Conservation (phyloP, 2,888 invertebrate species). For the Bombylius discolor region DNA sequence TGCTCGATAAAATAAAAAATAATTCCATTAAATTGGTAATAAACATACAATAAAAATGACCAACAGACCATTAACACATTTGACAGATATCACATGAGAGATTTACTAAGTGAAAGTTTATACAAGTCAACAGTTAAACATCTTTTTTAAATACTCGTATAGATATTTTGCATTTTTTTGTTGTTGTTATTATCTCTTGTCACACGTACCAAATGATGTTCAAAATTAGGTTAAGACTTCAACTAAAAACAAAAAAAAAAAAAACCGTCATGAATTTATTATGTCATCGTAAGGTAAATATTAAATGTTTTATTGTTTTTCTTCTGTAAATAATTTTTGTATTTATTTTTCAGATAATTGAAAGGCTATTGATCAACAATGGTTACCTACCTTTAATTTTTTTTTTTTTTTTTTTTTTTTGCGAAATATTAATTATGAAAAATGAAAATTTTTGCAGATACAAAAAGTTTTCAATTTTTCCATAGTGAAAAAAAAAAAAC, state of each 20-base stretch:
- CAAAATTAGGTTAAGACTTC: background rate
- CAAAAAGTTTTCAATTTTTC: too few relatives aligned
- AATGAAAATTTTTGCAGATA: too few relatives aligned
- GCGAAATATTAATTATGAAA: too few relatives aligned
- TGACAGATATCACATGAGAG: slow-evolving; percentile 6
- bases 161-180: background rate
- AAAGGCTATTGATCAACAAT: too few relatives aligned
- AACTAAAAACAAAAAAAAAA: background rate
- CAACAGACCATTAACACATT: slow-evolving; percentile 8
- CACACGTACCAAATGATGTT: background rate
- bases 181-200: background rate
- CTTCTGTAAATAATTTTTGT: too few relatives aligned
- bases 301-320: too few relatives aligned
- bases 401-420: too few relatives aligned
- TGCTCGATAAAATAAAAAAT: background rate
- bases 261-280: background rate
- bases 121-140: too few relatives aligned
- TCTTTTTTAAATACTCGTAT: too few relatives aligned
- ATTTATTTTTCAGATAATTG: too few relatives aligned
- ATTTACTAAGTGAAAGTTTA: slow-evolving; percentile 5
- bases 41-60: slow-evolving; percentile 6
- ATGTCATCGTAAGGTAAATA: background rate
- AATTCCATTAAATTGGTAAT: slow-evolving; percentile 4
- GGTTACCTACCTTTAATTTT: too few relatives aligned
- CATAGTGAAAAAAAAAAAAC: too few relatives aligned